phyloP scores from a whole-genome alignment of 1,140 invertebrate species.

The Drosophila navojoa region DNA sequence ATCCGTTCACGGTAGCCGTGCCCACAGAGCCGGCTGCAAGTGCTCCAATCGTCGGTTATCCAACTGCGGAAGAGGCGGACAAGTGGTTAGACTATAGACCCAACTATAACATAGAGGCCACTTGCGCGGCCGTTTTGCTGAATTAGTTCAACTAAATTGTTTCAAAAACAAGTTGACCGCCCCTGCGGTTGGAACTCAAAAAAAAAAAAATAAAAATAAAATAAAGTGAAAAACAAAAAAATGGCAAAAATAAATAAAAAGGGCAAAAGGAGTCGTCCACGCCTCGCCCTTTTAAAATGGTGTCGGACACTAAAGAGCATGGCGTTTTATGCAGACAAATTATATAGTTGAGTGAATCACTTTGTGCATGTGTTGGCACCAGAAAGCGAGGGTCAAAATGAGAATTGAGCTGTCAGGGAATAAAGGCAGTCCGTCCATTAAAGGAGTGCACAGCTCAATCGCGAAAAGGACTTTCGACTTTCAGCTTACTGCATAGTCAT shows the following conservation, averaged over 20 bases:
- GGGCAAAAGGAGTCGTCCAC: constrained; percentile 15
- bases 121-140: constrained; percentile 25
- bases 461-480: no score
- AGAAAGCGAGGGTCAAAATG: neutral
- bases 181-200: constrained; percentile 24
- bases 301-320: constrained; percentile 52
- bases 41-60: constrained; percentile 94
- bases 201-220: constrained; percentile 9
- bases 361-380: neutral
- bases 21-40: constrained; percentile 92
- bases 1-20: constrained; percentile 90
- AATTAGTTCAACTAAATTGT: constrained; percentile 62
- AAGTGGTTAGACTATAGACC: constrained; percentile 42
- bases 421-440: neutral
- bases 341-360: constrained; percentile 23
- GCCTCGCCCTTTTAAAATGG: constrained; percentile 34
- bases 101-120: constrained; percentile 13
- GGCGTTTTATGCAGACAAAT: constrained; percentile 32
- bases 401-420: constrained; percentile 1
- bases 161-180: constrained; percentile 41
- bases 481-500: no score
- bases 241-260: no score
- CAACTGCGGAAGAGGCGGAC: constrained; percentile 87
- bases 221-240: neutral
- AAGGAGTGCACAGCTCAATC: neutral